phyloP scores from a whole-genome alignment of 1,140 invertebrate species.

The Parapsyche elsis region DNA sequence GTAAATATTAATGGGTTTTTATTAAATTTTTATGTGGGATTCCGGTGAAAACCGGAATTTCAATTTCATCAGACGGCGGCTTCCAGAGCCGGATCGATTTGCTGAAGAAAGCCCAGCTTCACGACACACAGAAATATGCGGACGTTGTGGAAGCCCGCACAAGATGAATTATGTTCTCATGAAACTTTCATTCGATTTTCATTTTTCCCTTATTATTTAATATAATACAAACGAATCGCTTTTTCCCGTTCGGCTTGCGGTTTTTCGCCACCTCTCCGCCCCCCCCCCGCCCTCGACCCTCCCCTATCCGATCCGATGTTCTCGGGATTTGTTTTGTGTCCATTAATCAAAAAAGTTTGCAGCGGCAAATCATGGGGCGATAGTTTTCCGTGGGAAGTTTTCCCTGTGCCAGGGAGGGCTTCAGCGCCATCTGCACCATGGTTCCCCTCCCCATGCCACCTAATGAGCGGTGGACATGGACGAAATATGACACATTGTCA shows the following conservation, averaged over 20 bases:
- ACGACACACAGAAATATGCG: slow-evolving; percentile 28
- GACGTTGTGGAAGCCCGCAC: not conserved
- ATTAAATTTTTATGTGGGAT: slow-evolving; percentile 31
- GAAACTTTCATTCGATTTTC: slow-evolving; percentile 30
- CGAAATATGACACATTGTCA: slow-evolving; percentile 13
- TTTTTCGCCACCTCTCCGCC: too few species aligned
- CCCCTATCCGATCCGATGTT: not conserved
- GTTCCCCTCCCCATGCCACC: not conserved
- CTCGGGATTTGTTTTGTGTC: slow-evolving; percentile 13
- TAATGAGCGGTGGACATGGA: slow-evolving; percentile 29
- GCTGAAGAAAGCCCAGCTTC: not conserved
- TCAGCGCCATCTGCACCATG: not conserved
- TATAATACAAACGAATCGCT: not conserved
- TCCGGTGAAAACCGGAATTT: slow-evolving; percentile 16
- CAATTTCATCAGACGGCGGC: slow-evolving; percentile 16
- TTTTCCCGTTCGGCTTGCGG: not conserved
- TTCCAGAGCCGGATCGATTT: slow-evolving; percentile 13
- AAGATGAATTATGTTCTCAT: slow-evolving; percentile 21
- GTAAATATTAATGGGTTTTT: slow-evolving; percentile 32
- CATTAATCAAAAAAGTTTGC: slow-evolving; percentile 38
- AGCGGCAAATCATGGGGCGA: slow-evolving; percentile 2
- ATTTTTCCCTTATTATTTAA: not conserved
- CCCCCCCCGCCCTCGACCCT: too few species aligned
- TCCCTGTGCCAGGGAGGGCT: not conserved
- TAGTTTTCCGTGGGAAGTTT: slow-evolving; percentile 16